These are phyloP conservation scores for Salvelinus alpinus DNA, from an alignment of 2,113 vertebrate species.

Conservation along the genomic window DNA sequence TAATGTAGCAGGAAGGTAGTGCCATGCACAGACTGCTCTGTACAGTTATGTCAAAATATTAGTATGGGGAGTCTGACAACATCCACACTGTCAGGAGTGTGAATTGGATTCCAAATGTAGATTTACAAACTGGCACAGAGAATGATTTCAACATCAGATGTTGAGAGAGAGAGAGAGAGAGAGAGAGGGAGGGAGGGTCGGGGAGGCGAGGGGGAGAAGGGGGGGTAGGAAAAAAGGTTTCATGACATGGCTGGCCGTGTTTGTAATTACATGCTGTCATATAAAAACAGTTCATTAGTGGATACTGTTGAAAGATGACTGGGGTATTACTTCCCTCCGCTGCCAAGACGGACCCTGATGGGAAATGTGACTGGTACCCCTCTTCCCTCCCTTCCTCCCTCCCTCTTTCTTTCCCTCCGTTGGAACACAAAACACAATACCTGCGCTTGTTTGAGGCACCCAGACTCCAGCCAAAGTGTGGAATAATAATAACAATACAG, in stretches of 20 bases:
- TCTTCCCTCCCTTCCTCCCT: background rate
- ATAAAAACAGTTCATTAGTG: slow-evolving; percentile 41
- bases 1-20: background rate
- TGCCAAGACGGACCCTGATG: slow-evolving; percentile 14
- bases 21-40: background rate
- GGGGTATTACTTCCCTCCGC: slow-evolving; percentile 18
- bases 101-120: background rate
- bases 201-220: background rate
- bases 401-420: background rate
- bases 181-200: background rate
- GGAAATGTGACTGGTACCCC: slow-evolving; percentile 7
- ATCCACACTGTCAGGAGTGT: too few species aligned
- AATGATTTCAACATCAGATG: background rate
- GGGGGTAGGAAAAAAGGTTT: background rate
- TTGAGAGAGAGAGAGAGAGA: background rate
- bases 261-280: slow-evolving; percentile 31
- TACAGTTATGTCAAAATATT: background rate
- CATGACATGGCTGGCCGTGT: slow-evolving; percentile 12
- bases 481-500: slow-evolving; percentile 37
- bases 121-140: background rate
- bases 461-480: slow-evolving; percentile 20
- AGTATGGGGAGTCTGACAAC: background rate
- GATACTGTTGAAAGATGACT: slow-evolving; percentile 42
- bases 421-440: slow-evolving; percentile 31
- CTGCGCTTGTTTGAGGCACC: slow-evolving; percentile 33